phyloP scores from a whole-genome alignment of 2,113 vertebrate species.

The Fulmarus glacialis region DNA sequence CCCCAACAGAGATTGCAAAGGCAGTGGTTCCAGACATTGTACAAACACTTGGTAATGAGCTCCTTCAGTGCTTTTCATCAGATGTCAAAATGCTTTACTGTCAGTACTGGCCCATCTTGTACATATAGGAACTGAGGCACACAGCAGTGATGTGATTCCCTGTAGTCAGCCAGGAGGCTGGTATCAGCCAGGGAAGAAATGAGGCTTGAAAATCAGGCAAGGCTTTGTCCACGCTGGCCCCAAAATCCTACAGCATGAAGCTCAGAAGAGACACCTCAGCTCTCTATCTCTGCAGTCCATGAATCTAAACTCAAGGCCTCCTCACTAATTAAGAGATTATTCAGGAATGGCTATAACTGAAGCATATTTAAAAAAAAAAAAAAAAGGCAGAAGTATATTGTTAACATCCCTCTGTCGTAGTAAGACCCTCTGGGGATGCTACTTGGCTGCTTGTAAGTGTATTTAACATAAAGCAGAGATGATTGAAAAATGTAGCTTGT shows the following conservation, averaged over 20 bases:
- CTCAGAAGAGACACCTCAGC: neutral
- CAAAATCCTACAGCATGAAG: neutral
- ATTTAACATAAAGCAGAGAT: slow-evolving; percentile 61
- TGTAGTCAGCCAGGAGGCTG: neutral
- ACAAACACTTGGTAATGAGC: neutral
- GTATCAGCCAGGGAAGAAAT: neutral
- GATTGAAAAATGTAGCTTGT: slow-evolving; percentile 49
- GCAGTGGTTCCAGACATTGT: neutral
- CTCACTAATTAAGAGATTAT: slow-evolving; percentile 18
- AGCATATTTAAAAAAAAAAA: neutral
- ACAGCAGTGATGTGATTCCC: neutral
- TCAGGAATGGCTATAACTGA: neutral
- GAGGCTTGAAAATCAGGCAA: neutral
- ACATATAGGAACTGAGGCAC: neutral
- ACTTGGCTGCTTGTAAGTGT: slow-evolving; percentile 37
- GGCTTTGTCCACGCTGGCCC: neutral
- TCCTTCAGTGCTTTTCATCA: neutral
- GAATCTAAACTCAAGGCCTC: neutral
- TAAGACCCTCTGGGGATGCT: slow-evolving; percentile 16
- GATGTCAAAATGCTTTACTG: neutral
- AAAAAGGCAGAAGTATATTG: neutral
- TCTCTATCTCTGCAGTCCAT: neutral
- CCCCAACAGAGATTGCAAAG: neutral
- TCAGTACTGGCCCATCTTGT: neutral
- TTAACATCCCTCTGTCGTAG: neutral